A percentile compares a stretch with the other conserved stretches of the same genome.
Evolutionary conservation across 2,113 vertebrate genomes (phyloP).

Genomic region (Lynx canadensis): DNA sequence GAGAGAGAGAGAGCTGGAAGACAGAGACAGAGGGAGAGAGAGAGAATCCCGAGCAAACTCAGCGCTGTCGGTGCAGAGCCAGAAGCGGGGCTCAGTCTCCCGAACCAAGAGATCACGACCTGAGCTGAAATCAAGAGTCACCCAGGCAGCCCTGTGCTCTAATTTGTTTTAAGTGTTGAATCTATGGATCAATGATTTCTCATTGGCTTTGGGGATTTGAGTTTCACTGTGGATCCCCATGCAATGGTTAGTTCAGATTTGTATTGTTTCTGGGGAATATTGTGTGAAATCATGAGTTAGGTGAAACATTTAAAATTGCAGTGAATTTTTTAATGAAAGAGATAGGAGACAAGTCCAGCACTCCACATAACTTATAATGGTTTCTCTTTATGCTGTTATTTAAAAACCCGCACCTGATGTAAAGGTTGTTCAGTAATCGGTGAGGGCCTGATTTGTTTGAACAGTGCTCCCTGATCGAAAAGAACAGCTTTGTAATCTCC

Average conservation of each 20-base stretch:
- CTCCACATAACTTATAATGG: rapidly evolving
- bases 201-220: neutral
- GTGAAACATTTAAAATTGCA: neutral
- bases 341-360: rapidly evolving
- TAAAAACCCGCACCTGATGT: neutral
- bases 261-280: neutral
- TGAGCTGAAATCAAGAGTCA: no score
- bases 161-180: neutral
- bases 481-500: neutral
- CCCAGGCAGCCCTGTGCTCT: no score
- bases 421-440: neutral
- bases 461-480: neutral
- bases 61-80: no score
- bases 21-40: no score
- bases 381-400: neutral
- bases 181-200: neutral
- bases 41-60: no score
- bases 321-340: neutral
- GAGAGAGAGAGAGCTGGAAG: no score
- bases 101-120: no score
- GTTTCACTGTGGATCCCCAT: neutral
- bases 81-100: no score
- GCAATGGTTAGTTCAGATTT: neutral
- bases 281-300: neutral
- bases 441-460: neutral